Base-by-base conservation (phyloP, 2,888 invertebrate species). In the Rhorus exstirpatorius region DNA sequence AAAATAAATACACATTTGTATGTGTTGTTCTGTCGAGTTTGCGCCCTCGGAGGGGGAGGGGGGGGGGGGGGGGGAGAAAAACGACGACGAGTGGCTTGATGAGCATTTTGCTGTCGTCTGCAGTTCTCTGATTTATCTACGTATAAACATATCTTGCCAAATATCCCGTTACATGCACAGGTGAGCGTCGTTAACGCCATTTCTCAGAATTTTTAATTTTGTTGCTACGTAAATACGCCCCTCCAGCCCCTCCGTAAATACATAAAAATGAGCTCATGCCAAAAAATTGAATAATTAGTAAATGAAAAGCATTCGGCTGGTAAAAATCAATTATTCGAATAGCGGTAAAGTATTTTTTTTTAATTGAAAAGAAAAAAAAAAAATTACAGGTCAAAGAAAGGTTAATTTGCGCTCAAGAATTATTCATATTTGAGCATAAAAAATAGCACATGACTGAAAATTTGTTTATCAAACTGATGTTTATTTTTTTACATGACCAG, bases 61-160 rank as follows among this genome's bases (percentile, higher is more conserved):
- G 24, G 31, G 6, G 31, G 3, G 31, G 6, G 31, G 3, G 6
- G 6, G 17, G 3, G 31, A 26, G 24, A n/a, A 7, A 1, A 6
- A 35, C n/a, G 35, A 35, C 24, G 26, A 46, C 58, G 71, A 35
- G 46, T 35, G 7, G n/a, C n/a, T 58, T 26, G 46, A 12, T 12
- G 26, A 10, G 24, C 21, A 72, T 72, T 72, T 60, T 31, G 71
- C 71, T 60, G 49, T 49, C 60, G 71, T 72, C 19, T 46, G 71
- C 60, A 60, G 46, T 19, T 60, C 49, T 35, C 60, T 49, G 38
- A 38, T 38, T 38, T 4, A 38, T 38, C 4, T 38, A 38, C 10
- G 10, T 38, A 8, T 10, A 8, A 38, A 8, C 38, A 10, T 38
- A 38, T 38, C 38, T 3, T 38, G 4, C 1, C 38, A 10, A 38